Conservation (phyloP, 2,113 vertebrate genomes). For the Reinhardtius hippoglossoides region DNA sequence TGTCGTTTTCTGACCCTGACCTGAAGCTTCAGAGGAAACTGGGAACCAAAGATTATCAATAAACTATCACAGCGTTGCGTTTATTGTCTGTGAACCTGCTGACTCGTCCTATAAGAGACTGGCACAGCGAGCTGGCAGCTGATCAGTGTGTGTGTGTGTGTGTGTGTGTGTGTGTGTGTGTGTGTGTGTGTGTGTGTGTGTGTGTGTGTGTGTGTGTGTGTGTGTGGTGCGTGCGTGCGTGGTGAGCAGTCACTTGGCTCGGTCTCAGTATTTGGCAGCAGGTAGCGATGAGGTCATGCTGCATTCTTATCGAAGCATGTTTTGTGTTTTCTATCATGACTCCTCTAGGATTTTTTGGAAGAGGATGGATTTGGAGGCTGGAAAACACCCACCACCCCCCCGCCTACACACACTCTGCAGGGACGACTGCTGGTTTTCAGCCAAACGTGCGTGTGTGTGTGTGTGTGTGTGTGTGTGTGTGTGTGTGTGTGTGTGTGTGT, state of each 20-base stretch:
- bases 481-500: constrained; percentile 7
- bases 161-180: not conserved
- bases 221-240: not conserved
- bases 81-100: not conserved
- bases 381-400: constrained; percentile 10
- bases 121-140: constrained; percentile 28
- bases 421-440: not conserved
- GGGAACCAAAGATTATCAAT: constrained; percentile 1
- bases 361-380: not conserved
- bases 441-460: constrained; percentile 15
- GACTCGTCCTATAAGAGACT: constrained; percentile 1
- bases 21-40: constrained; percentile 8
- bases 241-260: not conserved
- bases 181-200: not conserved
- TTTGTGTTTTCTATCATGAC: not conserved
- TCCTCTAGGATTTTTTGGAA: not conserved
- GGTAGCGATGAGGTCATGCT: constrained; percentile 22
- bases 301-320: not conserved
- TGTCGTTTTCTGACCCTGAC: not conserved
- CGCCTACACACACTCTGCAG: constrained; percentile 15
- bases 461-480: not conserved
- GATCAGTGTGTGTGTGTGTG: not conserved
- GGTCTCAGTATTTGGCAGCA: constrained; percentile 42
- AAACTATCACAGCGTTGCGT: not conserved
- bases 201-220: not conserved